Base-by-base conservation (phyloP, 2,797 vertebrate species). In the Thamnophis elegans region DNA sequence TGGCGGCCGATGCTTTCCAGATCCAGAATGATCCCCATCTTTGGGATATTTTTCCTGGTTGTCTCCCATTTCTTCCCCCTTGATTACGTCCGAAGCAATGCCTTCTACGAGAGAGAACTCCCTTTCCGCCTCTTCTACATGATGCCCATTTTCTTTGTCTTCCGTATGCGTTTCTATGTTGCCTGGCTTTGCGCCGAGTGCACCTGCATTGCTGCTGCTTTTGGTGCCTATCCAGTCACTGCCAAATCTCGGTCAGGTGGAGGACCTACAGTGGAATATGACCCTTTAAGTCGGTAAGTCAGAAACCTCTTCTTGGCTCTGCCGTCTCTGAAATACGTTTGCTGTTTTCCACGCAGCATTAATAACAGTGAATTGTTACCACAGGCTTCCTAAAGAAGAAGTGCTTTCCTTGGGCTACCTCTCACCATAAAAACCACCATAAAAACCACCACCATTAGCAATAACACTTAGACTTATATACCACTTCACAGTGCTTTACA, bases 141-240 rank as follows among this genome's bases (percentile, higher is more conserved):
- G 98, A 94, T 98, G 0, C 98, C 97, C 0, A 96, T 98, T 89
- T 99, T 99, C 97, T 99, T 99, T 90, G 98, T 98, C 94, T 99
- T 99, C 92, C 97, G 99, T 94, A 99, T 99, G 98, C 98, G 99
- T 93, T 99, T 99, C 97, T 99, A 98, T 62, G 98, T 98, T 0
- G 99, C 98, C 1, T 99, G 99, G 99, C 98, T 98, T 68, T 97
- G 98, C 0, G 98, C 99, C 0, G 99, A 99, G 96, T 98, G 98
- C 1, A 97, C 98, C 32, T 99, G 98, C 93, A 98, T 99, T 92
- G 98, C 98, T 0, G 98, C 98, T 0, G 98, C 98, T 87, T 98
- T 99, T 8, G 99, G 99, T 95, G 98, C 98, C 94, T 99, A 99
- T 93, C 98, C 98, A 13, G 97, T 98, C 95, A 97, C 97, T 3